Base-by-base conservation (phyloP, 1,140 invertebrate genomes). In the Tetramorium parvispinum region DNA sequence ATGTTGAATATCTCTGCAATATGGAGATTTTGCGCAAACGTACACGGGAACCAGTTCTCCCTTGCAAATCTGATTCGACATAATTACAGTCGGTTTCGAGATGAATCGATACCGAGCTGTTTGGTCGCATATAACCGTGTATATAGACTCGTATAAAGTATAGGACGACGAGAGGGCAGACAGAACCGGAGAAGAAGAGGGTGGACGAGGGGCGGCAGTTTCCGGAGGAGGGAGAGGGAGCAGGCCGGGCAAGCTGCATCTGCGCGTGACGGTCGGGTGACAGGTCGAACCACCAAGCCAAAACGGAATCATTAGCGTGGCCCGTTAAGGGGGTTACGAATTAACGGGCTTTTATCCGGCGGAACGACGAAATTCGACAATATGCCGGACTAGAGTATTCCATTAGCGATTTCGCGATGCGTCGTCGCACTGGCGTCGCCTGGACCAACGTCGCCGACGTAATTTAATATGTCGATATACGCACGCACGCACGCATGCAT, bases 361-460 rank as follows among this genome's bases (percentile, higher is more conserved):
- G 78, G 88, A 70, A 89, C 89, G 88, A 55, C 86, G 89, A 91
- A 92, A 89, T 92, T 91, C 91, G 91, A 92, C 91, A 91, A 91
- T 93, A 86, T 79, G 79, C 70, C 76, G 88, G 89, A 93, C 91
- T 79, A 89, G 91, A 86, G 87, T 92, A 94, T 94, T 94, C 93
- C 93, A 94, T 94, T 94, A 93, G 92, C 89, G 90, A 92, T 92
- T 91, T 73, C 85, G 87, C 81, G 88, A 87, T 87, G 73, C 89
- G 85, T 87, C 89, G 89, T 86, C 87, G 73, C 18, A 57, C 53
- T 59, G 85, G 73, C 89, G 85, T 83, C 88, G 88, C 57, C 77
- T 78, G 65, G 57, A 83, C 77, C 78, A 65, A 8, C 88, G 63
- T 78, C 85, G 75, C 77, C 85, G 89, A 73, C 61, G 82, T 89